Base-by-base conservation (phyloP, 1,140 invertebrate genomes). In the Sweltsa coloradensis region DNA sequence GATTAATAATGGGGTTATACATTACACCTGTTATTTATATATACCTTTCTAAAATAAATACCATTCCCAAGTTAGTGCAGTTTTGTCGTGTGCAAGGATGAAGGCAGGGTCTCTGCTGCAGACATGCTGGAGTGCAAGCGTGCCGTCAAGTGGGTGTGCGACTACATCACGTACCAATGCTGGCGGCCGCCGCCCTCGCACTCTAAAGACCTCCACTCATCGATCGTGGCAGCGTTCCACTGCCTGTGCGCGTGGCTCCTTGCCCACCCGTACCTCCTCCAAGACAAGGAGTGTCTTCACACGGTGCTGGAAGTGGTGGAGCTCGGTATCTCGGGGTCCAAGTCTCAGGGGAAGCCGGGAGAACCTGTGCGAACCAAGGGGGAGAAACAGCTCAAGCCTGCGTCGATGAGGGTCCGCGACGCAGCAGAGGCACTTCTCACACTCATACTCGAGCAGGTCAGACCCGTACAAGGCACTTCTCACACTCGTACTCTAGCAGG, bases 131-230 rank as follows among this genome's bases (percentile, higher is more conserved):
- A 91, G 64, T 89, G 88, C 61, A 87, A 89, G 69, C 71, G 91
- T 58, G 87, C 90, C n/a, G 89, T 98, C 3, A 92, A 95, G 62
- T 94, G 94, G 92, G 78, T 98, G 43, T 94, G 92, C 67, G 91
- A 98, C 70, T 97, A 97, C 63, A 97, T 99, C 55, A 81, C 87
- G 22, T 85, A 85, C 63, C 95, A 98, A 68, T 97, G 96, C 70
- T 91, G 83, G 52, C 76, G 93, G 42, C 95, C 95, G 16, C 92
- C 95, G 22, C 90, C 83, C 37, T 84, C 84, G 37, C 96, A 99
- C 74, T 97, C 93, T 5, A 89, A 92, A 65, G 95, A 99, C 72
- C 76, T 99, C 45, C 96, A 99, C 70, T 97, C 94, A 4, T 91
- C 91, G 49, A 97, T 97, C 51, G 92, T 97, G 18, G 90, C 91